These are phyloP conservation scores for Sinella curviseta DNA, from an alignment of 1,140 invertebrate species.

Conservation along the genomic window DNA sequence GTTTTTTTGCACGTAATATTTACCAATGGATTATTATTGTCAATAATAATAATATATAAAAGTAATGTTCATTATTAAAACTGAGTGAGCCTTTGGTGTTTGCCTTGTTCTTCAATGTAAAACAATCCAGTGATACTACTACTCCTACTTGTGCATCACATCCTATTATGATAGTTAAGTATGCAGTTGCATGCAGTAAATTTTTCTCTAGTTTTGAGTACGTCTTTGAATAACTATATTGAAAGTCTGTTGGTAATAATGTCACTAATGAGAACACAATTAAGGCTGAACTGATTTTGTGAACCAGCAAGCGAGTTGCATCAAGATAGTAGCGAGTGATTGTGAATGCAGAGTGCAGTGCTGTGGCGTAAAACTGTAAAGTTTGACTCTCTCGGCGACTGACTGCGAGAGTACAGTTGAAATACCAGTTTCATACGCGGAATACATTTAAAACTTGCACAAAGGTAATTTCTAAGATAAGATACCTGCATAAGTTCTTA, in stretches of 20 bases:
- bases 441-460: too few relatives aligned
- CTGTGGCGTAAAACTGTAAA: background rate
- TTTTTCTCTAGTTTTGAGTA: background rate
- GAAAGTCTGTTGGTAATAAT: background rate
- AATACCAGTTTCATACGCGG: conserved; percentile 9
- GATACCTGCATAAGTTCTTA: too few relatives aligned
- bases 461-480: too few relatives aligned
- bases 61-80: too few relatives aligned
- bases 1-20: too few relatives aligned
- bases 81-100: too few relatives aligned
- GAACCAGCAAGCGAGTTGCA: background rate
- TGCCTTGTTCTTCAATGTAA: too few relatives aligned
- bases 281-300: background rate
- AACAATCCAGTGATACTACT: too few relatives aligned
- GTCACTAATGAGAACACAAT: conserved; percentile 14
- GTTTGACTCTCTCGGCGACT: background rate
- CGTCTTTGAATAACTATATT: conserved; percentile 4
- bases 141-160: too few relatives aligned
- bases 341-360: background rate
- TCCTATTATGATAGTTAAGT: background rate
- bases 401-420: too few relatives aligned
- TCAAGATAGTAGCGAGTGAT: background rate
- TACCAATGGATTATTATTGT: too few relatives aligned
- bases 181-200: background rate
- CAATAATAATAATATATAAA: too few relatives aligned